Conservation (phyloP, 2,797 vertebrate species). For the Brotula barbata region DNA sequence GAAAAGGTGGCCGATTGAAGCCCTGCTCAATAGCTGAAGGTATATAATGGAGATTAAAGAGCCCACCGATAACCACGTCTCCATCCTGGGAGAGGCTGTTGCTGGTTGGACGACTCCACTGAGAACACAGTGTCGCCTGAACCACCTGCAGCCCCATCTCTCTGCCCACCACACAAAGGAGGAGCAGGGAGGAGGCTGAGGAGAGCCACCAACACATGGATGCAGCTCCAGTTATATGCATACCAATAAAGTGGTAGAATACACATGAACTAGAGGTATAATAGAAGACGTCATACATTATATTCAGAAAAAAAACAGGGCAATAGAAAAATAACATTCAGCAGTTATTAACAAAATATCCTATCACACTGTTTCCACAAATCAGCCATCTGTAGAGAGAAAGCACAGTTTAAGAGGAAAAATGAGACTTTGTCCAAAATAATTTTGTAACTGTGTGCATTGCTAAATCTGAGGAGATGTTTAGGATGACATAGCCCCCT, state of each 20-base stretch:
- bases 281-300: too few species aligned
- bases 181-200: slow-evolving; percentile 25
- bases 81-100: slow-evolving; percentile 67
- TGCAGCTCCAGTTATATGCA: slow-evolving; percentile 6
- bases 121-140: slow-evolving; percentile 43
- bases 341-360: background rate
- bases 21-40: slow-evolving; percentile 45
- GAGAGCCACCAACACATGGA: slow-evolving; percentile 43
- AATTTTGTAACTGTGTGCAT: background rate
- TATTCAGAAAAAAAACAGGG: slow-evolving; percentile 4
- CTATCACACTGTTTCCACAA: background rate
- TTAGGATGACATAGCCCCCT: background rate
- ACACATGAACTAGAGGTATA: background rate
- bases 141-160: slow-evolving; percentile 16
- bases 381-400: slow-evolving; percentile 7
- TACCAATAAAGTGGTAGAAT: background rate
- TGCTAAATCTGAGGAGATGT: background rate
- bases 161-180: slow-evolving; percentile 29
- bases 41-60: slow-evolving; percentile 67
- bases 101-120: slow-evolving; percentile 37
- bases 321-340: too few species aligned
- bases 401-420: background rate
- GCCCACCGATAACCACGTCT: slow-evolving; percentile 74
- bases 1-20: slow-evolving; percentile 53
- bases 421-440: background rate